Base-by-base conservation (phyloP, 30 jellyfish, hydroid and myxozoan species). In the Morbakka virulenta region DNA sequence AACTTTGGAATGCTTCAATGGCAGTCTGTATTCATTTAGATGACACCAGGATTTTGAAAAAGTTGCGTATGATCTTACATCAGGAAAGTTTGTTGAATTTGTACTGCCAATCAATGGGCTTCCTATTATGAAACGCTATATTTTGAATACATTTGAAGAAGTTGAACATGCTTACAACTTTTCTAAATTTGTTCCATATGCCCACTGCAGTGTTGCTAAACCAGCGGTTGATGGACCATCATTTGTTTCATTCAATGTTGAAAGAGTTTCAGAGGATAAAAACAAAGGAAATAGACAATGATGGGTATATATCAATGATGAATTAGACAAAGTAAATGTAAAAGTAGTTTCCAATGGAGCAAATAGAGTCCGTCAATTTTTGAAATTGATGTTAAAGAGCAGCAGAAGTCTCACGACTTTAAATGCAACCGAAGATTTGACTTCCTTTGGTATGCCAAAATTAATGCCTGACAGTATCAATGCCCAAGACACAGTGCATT, bases 401-500 rank as follows among this genome's bases (percentile, higher is more conserved):
- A 64, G 64, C 11, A 30, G 28, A 2, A 57, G 26, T 31, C 30
- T 64, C 22, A 64, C 26, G 63, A 26, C 65, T 6, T 23, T 63
- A 64, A 64, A 27, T 11, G 4, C 11, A 9, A n/a, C 69, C 26
- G 28, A 64, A 6, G 63, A 64, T 26, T 64, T 24, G n/a, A n/a
- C n/a, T n/a, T n/a, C n/a, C n/a, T n/a, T n/a, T n/a, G n/a, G 26
- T 4, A 64, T 64, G 77, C 63, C 61, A 64, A 23, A 63, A 29
- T 57, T 57, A 30, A 32, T 21, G 62, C 35, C 11, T 22, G 49
- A 35, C 21, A 6, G 81, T 76, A 67, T 76, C 36, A 32, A 62
- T 36, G 89, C 89, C 3, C 87, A 76, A 52, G 87, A 76, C 50
- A 62, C 67, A 6, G 21, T 76, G 28, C 87, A 76, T 69, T 50